Evolutionary conservation across 2,797 vertebrate species (phyloP).

Genomic region (Sebastes hubbsi): DNA sequence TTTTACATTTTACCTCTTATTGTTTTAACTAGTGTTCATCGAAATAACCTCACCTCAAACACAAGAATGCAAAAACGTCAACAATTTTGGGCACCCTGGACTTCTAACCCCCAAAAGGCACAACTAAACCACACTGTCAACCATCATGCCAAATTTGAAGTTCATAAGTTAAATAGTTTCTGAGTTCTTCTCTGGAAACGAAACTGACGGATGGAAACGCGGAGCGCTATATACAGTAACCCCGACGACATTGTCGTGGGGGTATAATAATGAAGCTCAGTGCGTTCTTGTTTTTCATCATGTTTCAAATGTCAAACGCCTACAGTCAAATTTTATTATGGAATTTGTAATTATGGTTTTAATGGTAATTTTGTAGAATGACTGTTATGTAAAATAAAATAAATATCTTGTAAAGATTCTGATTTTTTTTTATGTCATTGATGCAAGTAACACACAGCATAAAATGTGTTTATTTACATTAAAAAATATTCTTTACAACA

Average conservation of each 20-base stretch:
- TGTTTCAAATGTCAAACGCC: neutral
- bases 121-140: too few relatives aligned
- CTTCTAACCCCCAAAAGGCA: too few relatives aligned
- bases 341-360: neutral
- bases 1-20: neutral
- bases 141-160: too few relatives aligned
- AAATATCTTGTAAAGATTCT: neutral
- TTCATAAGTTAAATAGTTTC: too few relatives aligned
- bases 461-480: constrained; percentile 76
- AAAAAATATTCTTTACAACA: constrained; percentile 64
- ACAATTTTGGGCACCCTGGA: too few relatives aligned
- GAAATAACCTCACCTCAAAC: neutral
- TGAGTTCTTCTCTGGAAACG: too few relatives aligned
- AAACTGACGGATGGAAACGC: too few relatives aligned
- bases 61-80: neutral
- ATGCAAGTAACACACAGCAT: constrained; percentile 19
- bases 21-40: neutral
- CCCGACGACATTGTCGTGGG: accelerated
- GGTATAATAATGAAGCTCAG: neutral
- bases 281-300: neutral
- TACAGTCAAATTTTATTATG: neutral
- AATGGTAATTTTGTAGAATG: too few relatives aligned
- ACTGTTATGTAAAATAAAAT: neutral
- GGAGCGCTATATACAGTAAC: too few relatives aligned
- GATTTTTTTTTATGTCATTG: neutral